Percentiles rank a stretch among this genome's conserved stretches.
phyloP scores from a whole-genome alignment of 2,797 vertebrate genomes.

The Bradypodion ventrale region DNA sequence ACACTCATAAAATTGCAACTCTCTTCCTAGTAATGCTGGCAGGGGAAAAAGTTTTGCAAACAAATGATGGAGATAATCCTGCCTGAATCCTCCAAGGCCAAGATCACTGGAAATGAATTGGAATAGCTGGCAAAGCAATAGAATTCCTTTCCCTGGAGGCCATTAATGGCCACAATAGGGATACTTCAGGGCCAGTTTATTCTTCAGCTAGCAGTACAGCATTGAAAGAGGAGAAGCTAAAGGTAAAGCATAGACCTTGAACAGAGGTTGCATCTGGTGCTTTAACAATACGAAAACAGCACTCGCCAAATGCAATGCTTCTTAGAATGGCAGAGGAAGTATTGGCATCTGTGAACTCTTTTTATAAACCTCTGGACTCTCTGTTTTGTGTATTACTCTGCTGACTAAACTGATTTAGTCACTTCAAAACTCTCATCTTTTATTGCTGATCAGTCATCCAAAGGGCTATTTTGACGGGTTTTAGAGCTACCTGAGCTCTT shows the following conservation, averaged over 20 bases:
- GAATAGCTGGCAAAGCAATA: not conserved
- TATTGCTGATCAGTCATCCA: not conserved
- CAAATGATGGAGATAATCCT: not conserved
- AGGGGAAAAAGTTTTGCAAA: not conserved
- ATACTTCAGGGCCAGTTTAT: not conserved
- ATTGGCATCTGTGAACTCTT: not conserved
- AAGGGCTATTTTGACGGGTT: not conserved
- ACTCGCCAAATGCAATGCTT: not conserved
- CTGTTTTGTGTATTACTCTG: no score
- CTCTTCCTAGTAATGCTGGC: not conserved
- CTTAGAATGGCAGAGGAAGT: not conserved
- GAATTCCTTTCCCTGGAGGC: not conserved
- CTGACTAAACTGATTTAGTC: not conserved
- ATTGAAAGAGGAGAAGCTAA: not conserved
- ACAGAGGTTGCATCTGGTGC: not conserved
- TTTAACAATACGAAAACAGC: not conserved
- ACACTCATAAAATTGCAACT: constrained; percentile 36
- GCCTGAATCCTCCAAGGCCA: not conserved
- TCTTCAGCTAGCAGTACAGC: not conserved
- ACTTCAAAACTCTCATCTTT: not conserved
- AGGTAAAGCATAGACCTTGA: not conserved
- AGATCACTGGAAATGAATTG: not conserved
- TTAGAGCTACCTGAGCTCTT: not conserved
- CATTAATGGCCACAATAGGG: not conserved
- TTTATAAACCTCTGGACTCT: not conserved